Evolutionary conservation across 2,797 vertebrate species (phyloP).

Genomic region (Characodon lateralis): DNA sequence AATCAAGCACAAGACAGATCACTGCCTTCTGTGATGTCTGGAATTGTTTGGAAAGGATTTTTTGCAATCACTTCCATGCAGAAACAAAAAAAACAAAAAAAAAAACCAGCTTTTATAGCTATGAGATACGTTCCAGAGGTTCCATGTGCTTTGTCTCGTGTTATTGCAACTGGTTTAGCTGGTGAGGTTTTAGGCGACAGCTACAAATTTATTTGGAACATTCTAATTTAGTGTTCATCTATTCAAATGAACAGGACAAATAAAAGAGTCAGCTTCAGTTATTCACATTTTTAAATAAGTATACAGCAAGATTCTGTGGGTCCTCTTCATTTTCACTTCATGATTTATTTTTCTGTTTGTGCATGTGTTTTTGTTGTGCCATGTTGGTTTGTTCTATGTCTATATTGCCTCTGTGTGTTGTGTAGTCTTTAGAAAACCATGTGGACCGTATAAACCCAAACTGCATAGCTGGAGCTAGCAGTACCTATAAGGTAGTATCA

Average conservation of each 20-base stretch:
- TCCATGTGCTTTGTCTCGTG: not conserved
- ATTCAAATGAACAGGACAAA: conserved; percentile 9
- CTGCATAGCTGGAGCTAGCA: conserved; percentile 91
- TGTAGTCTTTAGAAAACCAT: conserved; percentile 97
- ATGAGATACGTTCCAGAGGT: not conserved
- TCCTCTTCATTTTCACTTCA: conserved; percentile 74
- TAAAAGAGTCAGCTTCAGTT: not conserved
- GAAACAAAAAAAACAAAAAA: no score
- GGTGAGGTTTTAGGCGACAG: not conserved
- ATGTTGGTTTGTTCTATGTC: conserved; percentile 78
- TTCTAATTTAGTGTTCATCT: conserved; percentile 13
- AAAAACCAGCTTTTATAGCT: conserved; percentile 19
- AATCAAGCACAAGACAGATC: conserved; percentile 35
- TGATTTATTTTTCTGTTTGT: conserved; percentile 87
- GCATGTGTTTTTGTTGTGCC: conserved; percentile 89
- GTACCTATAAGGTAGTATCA: conserved; percentile 92
- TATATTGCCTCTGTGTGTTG: conserved; percentile 82
- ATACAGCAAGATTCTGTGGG: conserved; percentile 46
- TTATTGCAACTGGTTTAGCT: not conserved
- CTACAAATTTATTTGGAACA: not conserved
- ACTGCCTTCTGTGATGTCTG: conserved; percentile 50
- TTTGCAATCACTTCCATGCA: conserved; percentile 10
- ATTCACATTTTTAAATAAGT: conserved; percentile 34
- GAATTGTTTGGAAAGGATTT: conserved; percentile 10
- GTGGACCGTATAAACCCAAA: conserved; percentile 92